Conservation (phyloP, 2,113 vertebrate species). For the Equus przewalskii region DNA sequence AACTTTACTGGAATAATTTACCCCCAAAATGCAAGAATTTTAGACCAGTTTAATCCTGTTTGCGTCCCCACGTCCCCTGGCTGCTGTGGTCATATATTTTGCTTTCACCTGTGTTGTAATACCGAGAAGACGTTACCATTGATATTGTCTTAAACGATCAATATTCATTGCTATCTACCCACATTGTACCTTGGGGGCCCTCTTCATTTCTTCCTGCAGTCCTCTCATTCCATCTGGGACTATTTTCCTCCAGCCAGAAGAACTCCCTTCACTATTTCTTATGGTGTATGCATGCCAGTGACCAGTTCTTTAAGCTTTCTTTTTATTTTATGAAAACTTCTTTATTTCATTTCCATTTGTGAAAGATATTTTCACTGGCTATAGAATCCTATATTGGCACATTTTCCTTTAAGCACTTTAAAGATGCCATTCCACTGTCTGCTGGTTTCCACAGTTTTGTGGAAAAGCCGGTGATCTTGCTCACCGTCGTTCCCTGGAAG, state of each 20-base stretch:
- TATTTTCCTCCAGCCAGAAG: neutral
- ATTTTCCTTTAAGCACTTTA: neutral
- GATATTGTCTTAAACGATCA: neutral
- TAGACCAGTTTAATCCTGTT: neutral
- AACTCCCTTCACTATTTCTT: neutral
- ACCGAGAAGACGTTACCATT: neutral
- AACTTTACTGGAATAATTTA: neutral
- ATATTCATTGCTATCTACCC: fast-evolving
- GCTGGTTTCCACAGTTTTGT: neutral
- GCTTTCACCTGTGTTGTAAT: fast-evolving
- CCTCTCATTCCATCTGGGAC: neutral
- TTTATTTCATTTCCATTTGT: neutral
- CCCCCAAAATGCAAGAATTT: too few species aligned
- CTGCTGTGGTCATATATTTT: too few species aligned
- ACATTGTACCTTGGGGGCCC: fast-evolving
- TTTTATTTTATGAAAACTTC: neutral
- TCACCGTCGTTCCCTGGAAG: neutral
- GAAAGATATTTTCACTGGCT: neutral
- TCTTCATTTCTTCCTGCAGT: neutral
- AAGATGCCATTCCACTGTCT: neutral
- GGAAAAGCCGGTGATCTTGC: neutral
- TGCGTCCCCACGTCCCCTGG: fast-evolving
- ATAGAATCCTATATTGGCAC: neutral
- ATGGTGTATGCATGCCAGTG: fast-evolving
- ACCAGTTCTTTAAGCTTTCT: neutral